phyloP scores from a whole-genome alignment of 1,140 invertebrate genomes.

The Steinernema feltiae region DNA sequence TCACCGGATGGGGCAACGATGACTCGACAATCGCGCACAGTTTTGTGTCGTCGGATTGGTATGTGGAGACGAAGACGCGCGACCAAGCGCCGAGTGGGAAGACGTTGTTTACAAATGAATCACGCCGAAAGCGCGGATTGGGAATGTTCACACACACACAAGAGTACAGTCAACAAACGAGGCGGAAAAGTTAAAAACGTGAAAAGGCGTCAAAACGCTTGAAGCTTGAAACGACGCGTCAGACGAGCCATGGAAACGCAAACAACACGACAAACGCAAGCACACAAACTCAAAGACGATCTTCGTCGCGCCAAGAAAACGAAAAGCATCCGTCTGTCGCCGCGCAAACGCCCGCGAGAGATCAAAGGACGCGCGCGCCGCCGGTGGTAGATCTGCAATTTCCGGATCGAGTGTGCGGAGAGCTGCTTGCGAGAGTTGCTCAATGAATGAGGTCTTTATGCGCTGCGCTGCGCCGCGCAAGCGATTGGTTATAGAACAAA shows the following conservation, averaged over 20 bases:
- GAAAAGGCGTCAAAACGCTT: background rate
- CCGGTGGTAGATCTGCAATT: background rate
- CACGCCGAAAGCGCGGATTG: background rate
- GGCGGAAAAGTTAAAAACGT: background rate
- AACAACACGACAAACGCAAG: background rate
- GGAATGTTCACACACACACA: background rate
- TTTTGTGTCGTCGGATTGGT: background rate
- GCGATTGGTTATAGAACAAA: background rate
- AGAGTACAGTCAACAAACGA: too few relatives aligned
- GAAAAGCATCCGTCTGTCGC: too few relatives aligned
- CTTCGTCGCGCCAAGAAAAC: background rate
- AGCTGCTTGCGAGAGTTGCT: background rate
- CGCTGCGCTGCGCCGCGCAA: background rate
- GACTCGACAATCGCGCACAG: background rate
- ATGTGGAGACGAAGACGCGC: background rate
- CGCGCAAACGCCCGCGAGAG: background rate
- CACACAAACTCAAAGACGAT: too few relatives aligned
- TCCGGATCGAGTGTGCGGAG: background rate
- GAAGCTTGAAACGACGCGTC: background rate
- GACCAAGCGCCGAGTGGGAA: background rate
- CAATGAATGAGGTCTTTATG: background rate
- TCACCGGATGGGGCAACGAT: too few relatives aligned
- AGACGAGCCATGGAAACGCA: background rate
- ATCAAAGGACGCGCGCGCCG: background rate
- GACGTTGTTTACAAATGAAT: background rate